Percentiles rank a stretch among this genome's conserved stretches.
These are phyloP conservation scores for Chaetodon trifasciatus DNA, from an alignment of 2,797 vertebrate genomes.

Conservation along the genomic window DNA sequence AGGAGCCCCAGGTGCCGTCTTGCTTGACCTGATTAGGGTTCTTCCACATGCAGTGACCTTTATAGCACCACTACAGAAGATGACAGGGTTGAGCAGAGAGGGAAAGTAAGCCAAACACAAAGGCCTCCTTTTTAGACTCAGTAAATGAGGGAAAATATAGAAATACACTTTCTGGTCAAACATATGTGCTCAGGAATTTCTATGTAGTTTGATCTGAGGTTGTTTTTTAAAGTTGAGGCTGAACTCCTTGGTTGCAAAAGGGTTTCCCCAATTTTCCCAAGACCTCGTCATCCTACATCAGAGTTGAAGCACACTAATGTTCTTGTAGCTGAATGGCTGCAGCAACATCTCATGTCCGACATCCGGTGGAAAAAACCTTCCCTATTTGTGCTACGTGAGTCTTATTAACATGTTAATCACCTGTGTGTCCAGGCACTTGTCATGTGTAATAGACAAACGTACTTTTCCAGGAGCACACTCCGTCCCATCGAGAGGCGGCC, in stretches of 20 bases:
- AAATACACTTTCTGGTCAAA: background rate
- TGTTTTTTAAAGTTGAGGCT: background rate
- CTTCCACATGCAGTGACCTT: slow-evolving; percentile 99
- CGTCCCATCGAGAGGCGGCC: slow-evolving; percentile 95
- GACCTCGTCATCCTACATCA: background rate
- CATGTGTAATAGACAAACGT: slow-evolving; percentile 51
- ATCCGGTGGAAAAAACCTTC: background rate
- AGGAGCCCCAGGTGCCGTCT: slow-evolving; percentile 94
- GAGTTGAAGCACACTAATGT: background rate
- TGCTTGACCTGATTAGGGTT: slow-evolving; percentile 94
- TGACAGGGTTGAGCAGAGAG: background rate
- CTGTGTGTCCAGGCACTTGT: background rate
- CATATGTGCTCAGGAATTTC: background rate
- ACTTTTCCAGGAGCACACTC: slow-evolving; percentile 96
- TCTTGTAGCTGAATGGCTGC: background rate
- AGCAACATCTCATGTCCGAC: background rate
- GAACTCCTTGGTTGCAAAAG: background rate
- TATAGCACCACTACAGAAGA: slow-evolving; percentile 95
- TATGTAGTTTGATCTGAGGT: background rate
- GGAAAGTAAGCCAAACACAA: slow-evolving; percentile 8
- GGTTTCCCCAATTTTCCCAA: background rate
- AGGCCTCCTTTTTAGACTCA: background rate
- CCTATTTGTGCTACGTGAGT: background rate
- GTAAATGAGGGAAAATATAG: slow-evolving; percentile 8
- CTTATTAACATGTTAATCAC: background rate